A percentile compares a stretch with the other conserved stretches of the same genome.
These are phyloP conservation scores for Helarctos malayanus DNA, from an alignment of 2,797 vertebrate genomes.

Conservation along the genomic window DNA sequence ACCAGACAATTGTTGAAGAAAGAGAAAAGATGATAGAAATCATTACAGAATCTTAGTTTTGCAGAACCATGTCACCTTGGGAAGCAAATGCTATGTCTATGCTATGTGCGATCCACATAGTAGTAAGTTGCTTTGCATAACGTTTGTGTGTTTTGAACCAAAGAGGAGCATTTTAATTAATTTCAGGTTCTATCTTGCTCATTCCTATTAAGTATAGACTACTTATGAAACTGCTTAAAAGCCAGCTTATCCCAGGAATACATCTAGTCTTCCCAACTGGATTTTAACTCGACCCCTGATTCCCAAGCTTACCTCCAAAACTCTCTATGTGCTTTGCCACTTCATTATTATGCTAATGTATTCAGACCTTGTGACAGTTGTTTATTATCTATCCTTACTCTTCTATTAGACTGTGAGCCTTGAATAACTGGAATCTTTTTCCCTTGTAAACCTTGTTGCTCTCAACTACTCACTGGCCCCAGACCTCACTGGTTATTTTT, in stretches of 20 bases:
- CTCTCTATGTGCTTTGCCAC: not conserved
- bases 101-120: not conserved
- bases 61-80: constrained; percentile 66
- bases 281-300: constrained; percentile 49
- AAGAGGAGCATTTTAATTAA: constrained; percentile 72
- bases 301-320: constrained; percentile 19
- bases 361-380: not conserved
- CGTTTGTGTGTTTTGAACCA: constrained; percentile 44
- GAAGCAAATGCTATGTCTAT: not conserved
- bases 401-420: not conserved
- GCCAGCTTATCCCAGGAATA: constrained; percentile 6
- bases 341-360: not conserved
- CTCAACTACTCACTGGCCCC: not conserved
- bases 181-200: constrained; percentile 66
- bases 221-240: constrained; percentile 62
- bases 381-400: not conserved
- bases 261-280: constrained; percentile 15
- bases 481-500: not conserved
- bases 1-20: constrained; percentile 79
- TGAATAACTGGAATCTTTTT: not conserved
- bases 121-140: constrained; percentile 51
- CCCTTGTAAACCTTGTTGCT: not conserved
- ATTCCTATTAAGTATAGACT: constrained; percentile 59
- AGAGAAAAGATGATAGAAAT: constrained; percentile 76
- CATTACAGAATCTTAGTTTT: constrained; percentile 71